Evolutionary conservation across 2,113 vertebrate genomes (phyloP), one percentile per base, ranked within the genome.

Genomic region (Aptenodytes patagonicus): DNA sequence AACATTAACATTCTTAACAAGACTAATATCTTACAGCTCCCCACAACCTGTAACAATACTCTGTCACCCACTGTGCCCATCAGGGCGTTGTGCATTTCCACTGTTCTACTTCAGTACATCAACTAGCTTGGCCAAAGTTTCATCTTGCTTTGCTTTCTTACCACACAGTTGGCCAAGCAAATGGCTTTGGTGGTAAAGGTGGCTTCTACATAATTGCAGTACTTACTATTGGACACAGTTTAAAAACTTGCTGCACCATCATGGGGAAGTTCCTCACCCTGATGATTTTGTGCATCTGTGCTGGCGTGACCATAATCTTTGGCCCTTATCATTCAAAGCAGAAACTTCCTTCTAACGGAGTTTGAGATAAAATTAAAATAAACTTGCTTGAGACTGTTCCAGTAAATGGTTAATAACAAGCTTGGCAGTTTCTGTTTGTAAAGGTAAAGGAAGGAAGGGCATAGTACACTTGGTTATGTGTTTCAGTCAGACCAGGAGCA

Each of bases 401-500:
- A 66, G 52, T 71, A 90, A 92, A 72, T 68, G 34, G 72, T 90
- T 91, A 91, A 89, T 47, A 26, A 18, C 12, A 34, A 42, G 34
- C 46, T 94, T 58, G 46, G 11, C 69, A 52, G 38, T 47, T 60
- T 64, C 71, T 51, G 34, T 76, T 40, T 42, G 36, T 60, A 62
- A 94, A 87, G 94, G 86, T 38, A 80, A 97, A 96, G 36, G 92
- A 94, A 82, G n/a, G 3, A 52, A 90, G 47, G 18, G 40, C 36
- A 83, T 42, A 60, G 86, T 36, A 82, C 29, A 36, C 70, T 65
- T 93, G 78, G 47, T 87, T 91, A 76, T 58, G 19, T 58, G 36
- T 90, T 96, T 97, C 78, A 78, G 77, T 95, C 96, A 92, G 89
- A 94, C 83, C 88, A 91, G 49, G 44, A 81, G 20, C 40, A 60